These are phyloP conservation scores for Etheostoma nigrum DNA, from an alignment of 2,797 vertebrate species.

Conservation along the genomic window DNA sequence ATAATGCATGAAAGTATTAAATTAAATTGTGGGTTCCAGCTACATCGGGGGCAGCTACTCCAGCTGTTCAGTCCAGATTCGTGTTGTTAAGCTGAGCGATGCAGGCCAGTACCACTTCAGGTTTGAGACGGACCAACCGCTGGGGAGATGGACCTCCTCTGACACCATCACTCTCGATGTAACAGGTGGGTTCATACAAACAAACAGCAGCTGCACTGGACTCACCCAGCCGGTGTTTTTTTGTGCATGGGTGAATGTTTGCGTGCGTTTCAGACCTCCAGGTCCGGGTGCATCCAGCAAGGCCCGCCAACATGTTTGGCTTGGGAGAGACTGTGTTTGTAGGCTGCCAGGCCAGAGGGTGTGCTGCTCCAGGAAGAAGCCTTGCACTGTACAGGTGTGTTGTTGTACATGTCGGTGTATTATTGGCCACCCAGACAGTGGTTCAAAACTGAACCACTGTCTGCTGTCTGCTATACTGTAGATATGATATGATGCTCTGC, in stretches of 20 bases:
- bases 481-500: background rate
- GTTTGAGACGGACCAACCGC: constrained; percentile 84
- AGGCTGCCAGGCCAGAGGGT: constrained; percentile 83
- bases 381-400: constrained; percentile 81
- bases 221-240: background rate
- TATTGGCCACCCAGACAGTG: background rate
- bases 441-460: background rate
- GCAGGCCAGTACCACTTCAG: constrained; percentile 86
- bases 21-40: constrained; percentile 44
- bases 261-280: constrained; percentile 80
- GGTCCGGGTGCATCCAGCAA: constrained; percentile 82
- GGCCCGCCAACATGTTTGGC: constrained; percentile 82
- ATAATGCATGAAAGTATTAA: background rate
- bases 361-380: constrained; percentile 79
- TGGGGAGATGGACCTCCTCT: constrained; percentile 85
- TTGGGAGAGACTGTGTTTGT: constrained; percentile 84
- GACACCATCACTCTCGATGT: constrained; percentile 81
- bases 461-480: too few relatives aligned
- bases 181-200: constrained; percentile 70
- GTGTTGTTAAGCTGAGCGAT: constrained; percentile 80
- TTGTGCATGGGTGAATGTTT: constrained; percentile 11
- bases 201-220: background rate
- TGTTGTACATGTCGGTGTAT: background rate
- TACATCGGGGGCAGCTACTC: constrained; percentile 83
- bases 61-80: constrained; percentile 85